Evolutionary conservation across 2,888 invertebrate species (phyloP), one percentile per base, ranked within the genome.

Genomic region (Globia sparganii): DNA sequence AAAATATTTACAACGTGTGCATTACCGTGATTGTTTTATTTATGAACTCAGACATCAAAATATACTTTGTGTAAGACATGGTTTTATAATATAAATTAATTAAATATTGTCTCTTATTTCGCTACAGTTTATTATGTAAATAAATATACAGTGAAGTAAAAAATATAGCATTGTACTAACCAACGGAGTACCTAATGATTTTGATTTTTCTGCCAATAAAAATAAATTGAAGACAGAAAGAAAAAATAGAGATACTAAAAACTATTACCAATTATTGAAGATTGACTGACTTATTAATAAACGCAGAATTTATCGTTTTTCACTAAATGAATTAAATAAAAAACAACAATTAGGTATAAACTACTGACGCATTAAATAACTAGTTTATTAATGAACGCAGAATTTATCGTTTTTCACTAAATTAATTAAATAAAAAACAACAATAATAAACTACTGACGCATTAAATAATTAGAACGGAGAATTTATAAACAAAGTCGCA

Each of bases 21-120:
- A 31, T 9, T 66, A 40, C 59, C 18, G 25, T 59, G 67, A 73
- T 78, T 81, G 49, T 53, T 66, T 72, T 64, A 64, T 83, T 72
- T 65, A 58, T 8, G 4, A 34, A 40, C 58, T 69, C 31, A 72
- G 72, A 78, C 58, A 73, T 46, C 21, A 46, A n/a, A 28, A 58
- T 58, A 0, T 37, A 28, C 25, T 78, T 61, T 46, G 25, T 43
- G 15, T 49, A 53, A 21, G 0, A 37, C 18, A 21, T 15, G 59
- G 2, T 34, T 53, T 69, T 53, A n/a, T 46, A 37, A 53, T 70
- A 62, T 46, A 37, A 74, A 74, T 37, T 25, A 59, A 59, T 34
- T 43, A 46, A 75, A 77, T 49, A 43, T 62, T 77, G 15, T 37
- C 0, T 53, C 11, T 21, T 25, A 0, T 43, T 28, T 58, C 72